phyloP scores from a whole-genome alignment of 2,113 vertebrate species.

The Daphoenositta chrysoptera region DNA sequence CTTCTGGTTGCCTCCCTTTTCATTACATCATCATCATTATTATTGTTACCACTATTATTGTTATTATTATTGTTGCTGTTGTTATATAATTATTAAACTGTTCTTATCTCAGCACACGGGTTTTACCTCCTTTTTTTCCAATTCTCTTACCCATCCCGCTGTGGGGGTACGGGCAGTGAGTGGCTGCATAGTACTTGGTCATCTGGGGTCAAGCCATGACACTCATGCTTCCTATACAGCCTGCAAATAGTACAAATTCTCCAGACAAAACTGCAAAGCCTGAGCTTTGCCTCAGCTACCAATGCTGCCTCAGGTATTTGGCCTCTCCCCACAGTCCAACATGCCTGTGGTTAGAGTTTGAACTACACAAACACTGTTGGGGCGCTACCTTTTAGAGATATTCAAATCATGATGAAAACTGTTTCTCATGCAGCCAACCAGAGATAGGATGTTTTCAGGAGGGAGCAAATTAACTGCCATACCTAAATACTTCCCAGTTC shows the following conservation, averaged over 20 bases:
- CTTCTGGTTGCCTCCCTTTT: background rate
- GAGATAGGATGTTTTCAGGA: background rate
- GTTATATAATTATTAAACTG: background rate
- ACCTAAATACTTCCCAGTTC: background rate
- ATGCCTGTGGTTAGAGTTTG: background rate
- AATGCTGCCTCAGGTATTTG: background rate
- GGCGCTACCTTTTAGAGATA: background rate
- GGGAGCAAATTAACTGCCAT: background rate
- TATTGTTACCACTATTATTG: background rate
- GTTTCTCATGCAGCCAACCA: background rate
- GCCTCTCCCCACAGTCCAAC: background rate
- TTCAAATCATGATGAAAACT: background rate
- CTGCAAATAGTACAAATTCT: background rate
- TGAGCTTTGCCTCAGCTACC: background rate
- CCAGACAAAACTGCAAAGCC: background rate
- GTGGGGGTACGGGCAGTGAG: accelerated
- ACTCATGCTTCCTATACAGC: background rate
- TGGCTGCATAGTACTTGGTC: background rate
- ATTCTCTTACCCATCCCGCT: background rate
- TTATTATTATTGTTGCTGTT: background rate
- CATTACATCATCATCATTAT: background rate
- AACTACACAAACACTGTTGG: background rate
- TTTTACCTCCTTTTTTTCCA: background rate
- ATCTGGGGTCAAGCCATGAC: background rate
- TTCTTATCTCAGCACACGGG: background rate